Conservation (phyloP, 2,113 vertebrate genomes). For the Oriolus oriolus region DNA sequence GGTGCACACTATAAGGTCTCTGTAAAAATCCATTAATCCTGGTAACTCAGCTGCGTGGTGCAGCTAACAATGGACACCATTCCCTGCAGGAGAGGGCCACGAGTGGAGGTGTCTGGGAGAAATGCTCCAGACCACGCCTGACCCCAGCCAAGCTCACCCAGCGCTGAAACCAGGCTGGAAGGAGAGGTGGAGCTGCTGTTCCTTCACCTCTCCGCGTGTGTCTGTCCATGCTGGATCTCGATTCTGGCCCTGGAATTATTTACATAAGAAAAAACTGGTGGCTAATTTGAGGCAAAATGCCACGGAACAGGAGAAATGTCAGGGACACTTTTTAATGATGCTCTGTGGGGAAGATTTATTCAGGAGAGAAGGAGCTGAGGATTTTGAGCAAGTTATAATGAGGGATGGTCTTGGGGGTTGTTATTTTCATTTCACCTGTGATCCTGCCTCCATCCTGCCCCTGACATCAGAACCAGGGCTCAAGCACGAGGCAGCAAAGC, state of each 20-base stretch:
- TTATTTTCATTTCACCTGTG: not conserved
- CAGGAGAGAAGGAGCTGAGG: not conserved
- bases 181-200: not conserved
- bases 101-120: not conserved
- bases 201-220: not conserved
- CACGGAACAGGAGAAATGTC: not conserved
- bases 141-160: not conserved
- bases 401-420: not conserved
- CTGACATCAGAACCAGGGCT: not conserved
- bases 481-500: not conserved
- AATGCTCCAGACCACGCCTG: rapidly evolving
- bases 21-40: not conserved
- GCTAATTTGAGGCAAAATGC: constrained; percentile 8
- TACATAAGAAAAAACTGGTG: not conserved
- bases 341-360: not conserved
- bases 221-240: not conserved
- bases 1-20: not conserved
- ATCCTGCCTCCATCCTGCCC: not conserved
- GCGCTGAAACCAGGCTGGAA: not conserved
- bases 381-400: not conserved
- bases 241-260: not conserved
- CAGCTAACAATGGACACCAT: not conserved
- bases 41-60: not conserved
- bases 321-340: not conserved
- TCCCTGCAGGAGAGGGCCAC: not conserved